phyloP scores from a whole-genome alignment of 2,888 invertebrate genomes.

The Ennomos erosarius region DNA sequence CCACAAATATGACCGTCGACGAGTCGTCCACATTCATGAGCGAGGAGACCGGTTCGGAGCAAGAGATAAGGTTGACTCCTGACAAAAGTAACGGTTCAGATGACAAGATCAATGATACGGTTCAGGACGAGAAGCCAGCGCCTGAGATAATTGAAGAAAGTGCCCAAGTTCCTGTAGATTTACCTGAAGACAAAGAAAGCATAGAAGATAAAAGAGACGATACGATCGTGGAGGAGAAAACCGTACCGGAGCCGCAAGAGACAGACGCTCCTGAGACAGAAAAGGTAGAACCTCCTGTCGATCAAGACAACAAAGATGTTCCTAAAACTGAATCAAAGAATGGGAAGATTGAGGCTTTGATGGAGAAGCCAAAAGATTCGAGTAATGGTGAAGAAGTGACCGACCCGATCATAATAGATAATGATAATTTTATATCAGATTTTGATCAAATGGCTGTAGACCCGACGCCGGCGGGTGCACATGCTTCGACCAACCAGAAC shows the following conservation, averaged over 20 bases:
- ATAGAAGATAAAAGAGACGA: slow-evolving; percentile 62
- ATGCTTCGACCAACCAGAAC: slow-evolving; percentile 59
- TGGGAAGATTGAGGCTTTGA: slow-evolving; percentile 55
- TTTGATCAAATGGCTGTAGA: slow-evolving; percentile 81
- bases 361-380: slow-evolving; percentile 68
- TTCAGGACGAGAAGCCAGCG: slow-evolving; percentile 60
- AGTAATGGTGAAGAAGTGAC: slow-evolving; percentile 58
- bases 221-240: slow-evolving; percentile 56
- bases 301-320: slow-evolving; percentile 59
- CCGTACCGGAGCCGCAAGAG: slow-evolving; percentile 53
- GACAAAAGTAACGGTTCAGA: slow-evolving; percentile 67
- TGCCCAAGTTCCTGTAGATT: slow-evolving; percentile 55
- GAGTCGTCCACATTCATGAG: slow-evolving; percentile 63
- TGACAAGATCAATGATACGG: slow-evolving; percentile 65
- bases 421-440: slow-evolving; percentile 82
- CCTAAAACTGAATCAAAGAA: slow-evolving; percentile 56
- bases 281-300: slow-evolving; percentile 55
- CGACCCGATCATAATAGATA: slow-evolving; percentile 73
- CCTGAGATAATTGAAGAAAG: slow-evolving; percentile 57
- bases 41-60: slow-evolving; percentile 67
- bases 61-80: slow-evolving; percentile 66
- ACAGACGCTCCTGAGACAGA: slow-evolving; percentile 50
- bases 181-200: slow-evolving; percentile 60
- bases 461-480: slow-evolving; percentile 69
- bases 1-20: slow-evolving; percentile 74